phyloP scores from a whole-genome alignment of 2,113 vertebrate species.

The Scytalopus superciliaris region DNA sequence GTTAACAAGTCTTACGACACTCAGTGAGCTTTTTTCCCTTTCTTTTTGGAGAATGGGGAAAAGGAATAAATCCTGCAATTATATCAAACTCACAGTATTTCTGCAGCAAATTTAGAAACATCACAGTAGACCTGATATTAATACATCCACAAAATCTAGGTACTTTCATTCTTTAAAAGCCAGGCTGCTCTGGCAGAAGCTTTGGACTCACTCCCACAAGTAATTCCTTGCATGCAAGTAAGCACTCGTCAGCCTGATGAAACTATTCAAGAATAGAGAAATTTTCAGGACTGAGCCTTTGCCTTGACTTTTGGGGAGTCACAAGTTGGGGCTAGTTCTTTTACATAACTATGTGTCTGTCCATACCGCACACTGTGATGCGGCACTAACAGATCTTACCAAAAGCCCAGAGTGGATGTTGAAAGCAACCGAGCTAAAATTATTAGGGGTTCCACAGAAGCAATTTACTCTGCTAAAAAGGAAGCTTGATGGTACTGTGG shows the following conservation, averaged over 20 bases:
- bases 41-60: not conserved
- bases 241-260: not conserved
- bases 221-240: constrained; percentile 3
- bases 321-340: not conserved
- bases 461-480: not conserved
- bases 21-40: not conserved
- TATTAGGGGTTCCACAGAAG: not conserved
- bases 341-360: not conserved
- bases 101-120: constrained; percentile 3
- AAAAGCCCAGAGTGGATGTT: not conserved
- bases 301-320: not conserved
- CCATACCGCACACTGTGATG: not conserved
- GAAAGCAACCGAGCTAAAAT: not conserved
- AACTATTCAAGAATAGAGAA: not conserved
- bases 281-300: not conserved
- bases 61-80: not conserved
- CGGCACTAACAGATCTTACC: not conserved
- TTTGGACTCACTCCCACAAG: not conserved
- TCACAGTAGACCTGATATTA: not conserved
- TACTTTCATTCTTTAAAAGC: constrained; percentile 5
- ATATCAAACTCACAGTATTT: not conserved
- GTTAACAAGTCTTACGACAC: not conserved
- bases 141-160: not conserved
- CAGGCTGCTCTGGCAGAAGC: not conserved
- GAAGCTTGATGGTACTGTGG: not conserved